Evolutionary conservation across 2,113 vertebrate genomes (phyloP).

Genomic region (Tetrax tetrax): DNA sequence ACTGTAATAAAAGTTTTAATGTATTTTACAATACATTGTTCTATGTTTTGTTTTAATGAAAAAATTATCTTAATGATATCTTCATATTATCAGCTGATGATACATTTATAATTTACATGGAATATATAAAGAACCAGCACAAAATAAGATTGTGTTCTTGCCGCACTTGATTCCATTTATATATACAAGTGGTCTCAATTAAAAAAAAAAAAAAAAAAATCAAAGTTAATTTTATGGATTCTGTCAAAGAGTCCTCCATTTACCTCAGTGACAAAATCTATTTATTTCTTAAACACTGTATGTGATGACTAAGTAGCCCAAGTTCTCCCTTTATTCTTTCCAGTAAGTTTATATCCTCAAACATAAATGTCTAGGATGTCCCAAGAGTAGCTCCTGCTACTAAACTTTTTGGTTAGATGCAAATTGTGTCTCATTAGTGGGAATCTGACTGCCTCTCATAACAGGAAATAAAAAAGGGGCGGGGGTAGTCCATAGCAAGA

Average conservation of each 20-base stretch:
- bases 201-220: neutral
- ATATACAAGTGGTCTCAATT: neutral
- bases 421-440: neutral
- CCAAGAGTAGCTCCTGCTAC: neutral
- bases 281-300: neutral
- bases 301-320: too few species aligned
- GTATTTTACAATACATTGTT: neutral
- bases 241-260: neutral
- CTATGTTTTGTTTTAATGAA: neutral
- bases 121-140: neutral
- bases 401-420: neutral
- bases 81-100: neutral
- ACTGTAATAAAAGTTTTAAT: neutral
- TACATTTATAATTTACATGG: neutral
- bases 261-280: neutral
- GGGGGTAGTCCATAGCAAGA: neutral
- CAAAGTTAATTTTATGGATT: neutral
- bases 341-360: neutral
- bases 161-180: neutral
- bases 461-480: accelerated
- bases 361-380: neutral
- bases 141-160: neutral
- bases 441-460: neutral
- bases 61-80: neutral
- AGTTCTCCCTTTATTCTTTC: neutral